These are phyloP conservation scores for Argyresthia goedartella DNA, from an alignment of 2,888 invertebrate genomes.

Conservation along the genomic window DNA sequence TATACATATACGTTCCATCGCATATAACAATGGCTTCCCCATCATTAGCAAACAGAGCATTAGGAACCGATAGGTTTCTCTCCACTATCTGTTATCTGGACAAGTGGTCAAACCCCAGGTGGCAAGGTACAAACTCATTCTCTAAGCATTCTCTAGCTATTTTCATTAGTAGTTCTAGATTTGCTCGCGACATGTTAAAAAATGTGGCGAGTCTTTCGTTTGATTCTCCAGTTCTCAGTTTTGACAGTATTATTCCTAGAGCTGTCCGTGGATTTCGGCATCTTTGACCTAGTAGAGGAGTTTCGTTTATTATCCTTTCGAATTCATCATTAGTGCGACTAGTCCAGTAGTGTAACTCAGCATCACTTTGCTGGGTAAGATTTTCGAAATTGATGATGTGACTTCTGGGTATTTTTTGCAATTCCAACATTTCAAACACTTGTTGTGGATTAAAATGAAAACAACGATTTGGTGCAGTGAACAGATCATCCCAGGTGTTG, in stretches of 20 bases:
- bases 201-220: conserved; percentile 7
- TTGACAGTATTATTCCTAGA: conserved; percentile 5
- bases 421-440: conserved; percentile 7
- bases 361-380: conserved; percentile 3
- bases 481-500: conserved; percentile 10
- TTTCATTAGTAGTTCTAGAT: conserved; percentile 3
- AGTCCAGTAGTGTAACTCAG: conserved; percentile 4
- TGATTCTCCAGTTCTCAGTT: conserved; percentile 10
- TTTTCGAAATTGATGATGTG: conserved; percentile 7
- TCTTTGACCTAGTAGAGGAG: conserved; percentile 5
- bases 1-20: conserved; percentile 5
- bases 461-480: conserved; percentile 10
- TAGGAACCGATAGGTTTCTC: conserved; percentile 3
- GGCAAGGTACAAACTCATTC: conserved; percentile 4
- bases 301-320: conserved; percentile 6
- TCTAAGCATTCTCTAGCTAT: conserved; percentile 4
- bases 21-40: conserved; percentile 1
- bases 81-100: conserved; percentile 3
- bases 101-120: conserved; percentile 6
- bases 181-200: conserved; percentile 4
- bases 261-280: conserved; percentile 6
- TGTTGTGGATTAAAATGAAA: conserved; percentile 9
- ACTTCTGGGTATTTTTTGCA: conserved; percentile 6
- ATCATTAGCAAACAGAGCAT: conserved; percentile 2
- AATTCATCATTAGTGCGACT: conserved; percentile 6